Percentiles rank a stretch among this genome's conserved stretches.
phyloP scores from a whole-genome alignment of 2,888 invertebrate genomes.

The Melanargia galathea region DNA sequence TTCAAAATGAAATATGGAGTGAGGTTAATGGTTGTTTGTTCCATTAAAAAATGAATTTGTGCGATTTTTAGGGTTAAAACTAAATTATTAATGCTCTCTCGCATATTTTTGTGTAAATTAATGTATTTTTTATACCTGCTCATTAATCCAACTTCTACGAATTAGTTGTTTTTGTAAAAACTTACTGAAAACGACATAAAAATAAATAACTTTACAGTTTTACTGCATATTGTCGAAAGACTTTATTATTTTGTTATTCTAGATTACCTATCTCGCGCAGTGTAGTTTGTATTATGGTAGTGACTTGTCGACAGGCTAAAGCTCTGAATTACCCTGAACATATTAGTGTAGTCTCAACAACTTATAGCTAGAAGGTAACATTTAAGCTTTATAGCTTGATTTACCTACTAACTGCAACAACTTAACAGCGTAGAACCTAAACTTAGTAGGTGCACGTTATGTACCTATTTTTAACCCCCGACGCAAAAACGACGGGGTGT shows the following conservation, averaged over 20 bases:
- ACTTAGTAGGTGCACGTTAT: not conserved
- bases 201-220: no score
- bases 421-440: not conserved
- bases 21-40: slow-evolving; percentile 21
- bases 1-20: slow-evolving; percentile 24
- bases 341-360: slow-evolving; percentile 7
- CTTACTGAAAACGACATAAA: no score
- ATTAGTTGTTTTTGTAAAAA: not conserved
- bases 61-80: not conserved
- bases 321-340: slow-evolving; percentile 10
- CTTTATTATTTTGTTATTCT: no score
- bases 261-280: not conserved
- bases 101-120: slow-evolving; percentile 6
- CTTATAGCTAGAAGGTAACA: slow-evolving; percentile 2
- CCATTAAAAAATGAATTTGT: slow-evolving; percentile 9
- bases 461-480: not conserved
- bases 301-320: slow-evolving; percentile 12
- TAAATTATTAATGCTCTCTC: not conserved
- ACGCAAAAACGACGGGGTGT: no score
- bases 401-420: slow-evolving; percentile 2
- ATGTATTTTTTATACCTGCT: not conserved
- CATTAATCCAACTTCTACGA: not conserved
- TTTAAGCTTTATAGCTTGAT: slow-evolving; percentile 11
- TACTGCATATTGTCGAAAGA: no score
- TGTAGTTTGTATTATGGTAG: slow-evolving; percentile 7